Percentiles rank a stretch among this genome's conserved stretches.
phyloP scores from a whole-genome alignment of 2,888 invertebrate genomes.

The Polydrusus tereticollis region DNA sequence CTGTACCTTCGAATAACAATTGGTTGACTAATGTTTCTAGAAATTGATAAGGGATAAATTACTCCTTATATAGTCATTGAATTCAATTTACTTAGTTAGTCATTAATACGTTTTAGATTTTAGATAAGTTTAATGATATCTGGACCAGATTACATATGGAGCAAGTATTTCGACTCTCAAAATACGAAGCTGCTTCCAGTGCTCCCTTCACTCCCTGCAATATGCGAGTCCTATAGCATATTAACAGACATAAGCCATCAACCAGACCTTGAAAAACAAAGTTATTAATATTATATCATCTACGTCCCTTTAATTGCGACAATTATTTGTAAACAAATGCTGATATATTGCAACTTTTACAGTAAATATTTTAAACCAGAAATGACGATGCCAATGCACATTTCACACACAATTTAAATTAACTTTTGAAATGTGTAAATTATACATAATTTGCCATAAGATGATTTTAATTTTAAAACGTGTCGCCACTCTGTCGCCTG shows the following conservation, averaged over 20 bases:
- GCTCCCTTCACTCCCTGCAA: too few species aligned
- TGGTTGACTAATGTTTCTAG: constrained; percentile 7
- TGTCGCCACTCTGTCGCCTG: neutral
- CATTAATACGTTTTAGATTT: too few species aligned
- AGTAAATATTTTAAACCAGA: neutral
- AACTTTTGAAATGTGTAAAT: neutral
- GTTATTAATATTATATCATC: too few species aligned
- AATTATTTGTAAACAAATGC: neutral
- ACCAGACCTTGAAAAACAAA: neutral
- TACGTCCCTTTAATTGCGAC: neutral
- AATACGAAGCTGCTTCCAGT: too few species aligned
- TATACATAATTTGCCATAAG: neutral
- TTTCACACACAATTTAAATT: neutral
- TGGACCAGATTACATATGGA: too few species aligned
- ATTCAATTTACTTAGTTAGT: neutral
- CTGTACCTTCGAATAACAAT: neutral
- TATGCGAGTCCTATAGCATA: too few species aligned
- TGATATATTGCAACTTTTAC: neutral
- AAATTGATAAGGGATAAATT: constrained; percentile 3
- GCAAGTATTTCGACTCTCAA: too few species aligned
- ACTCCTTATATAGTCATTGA: neutral
- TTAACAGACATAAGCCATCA: neutral
- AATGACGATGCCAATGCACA: neutral
- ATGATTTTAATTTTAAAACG: too few species aligned
- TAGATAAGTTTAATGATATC: too few species aligned